phyloP scores from a whole-genome alignment of 2,113 vertebrate genomes.

The Alexandromys fortis region DNA sequence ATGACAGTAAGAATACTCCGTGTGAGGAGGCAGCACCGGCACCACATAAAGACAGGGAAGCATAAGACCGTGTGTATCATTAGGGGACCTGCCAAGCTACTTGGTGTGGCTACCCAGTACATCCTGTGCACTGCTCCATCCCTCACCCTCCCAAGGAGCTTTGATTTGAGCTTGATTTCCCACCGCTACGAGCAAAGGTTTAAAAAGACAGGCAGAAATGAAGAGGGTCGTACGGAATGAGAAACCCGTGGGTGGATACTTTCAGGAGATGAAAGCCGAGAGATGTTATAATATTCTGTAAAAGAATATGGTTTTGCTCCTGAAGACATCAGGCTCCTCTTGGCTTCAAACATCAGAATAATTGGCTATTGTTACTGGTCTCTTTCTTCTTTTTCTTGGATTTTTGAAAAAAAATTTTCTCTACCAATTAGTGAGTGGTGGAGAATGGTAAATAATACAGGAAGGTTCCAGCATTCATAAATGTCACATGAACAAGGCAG shows the following conservation, averaged over 20 bases:
- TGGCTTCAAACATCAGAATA: constrained; percentile 66
- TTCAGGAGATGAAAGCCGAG: constrained; percentile 72
- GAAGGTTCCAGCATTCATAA: constrained; percentile 59
- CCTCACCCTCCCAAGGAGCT: constrained; percentile 33
- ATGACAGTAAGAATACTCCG: constrained; percentile 17
- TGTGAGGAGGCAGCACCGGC: background rate
- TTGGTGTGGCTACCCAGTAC: background rate
- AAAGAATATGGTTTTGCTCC: constrained; percentile 60
- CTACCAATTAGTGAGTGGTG: constrained; percentile 57
- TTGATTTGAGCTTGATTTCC: constrained; percentile 69
- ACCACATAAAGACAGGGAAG: background rate
- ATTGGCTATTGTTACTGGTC: constrained; percentile 66
- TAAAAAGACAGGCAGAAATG: constrained; percentile 68
- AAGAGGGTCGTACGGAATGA: constrained; percentile 60
- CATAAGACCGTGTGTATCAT: constrained; percentile 17
- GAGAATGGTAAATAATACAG: constrained; percentile 49
- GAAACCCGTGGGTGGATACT: constrained; percentile 51
- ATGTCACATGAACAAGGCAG: constrained; percentile 50
- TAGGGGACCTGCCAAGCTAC: background rate
- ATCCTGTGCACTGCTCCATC: background rate
- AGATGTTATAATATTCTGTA: constrained; percentile 57
- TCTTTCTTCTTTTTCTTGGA: constrained; percentile 5
- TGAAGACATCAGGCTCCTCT: constrained; percentile 60
- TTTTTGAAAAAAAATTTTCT: constrained; percentile 36
- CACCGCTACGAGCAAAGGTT: constrained; percentile 61